Evolutionary conservation across 2,888 invertebrate species (phyloP).

Genomic region (Pimpla rufipes): DNA sequence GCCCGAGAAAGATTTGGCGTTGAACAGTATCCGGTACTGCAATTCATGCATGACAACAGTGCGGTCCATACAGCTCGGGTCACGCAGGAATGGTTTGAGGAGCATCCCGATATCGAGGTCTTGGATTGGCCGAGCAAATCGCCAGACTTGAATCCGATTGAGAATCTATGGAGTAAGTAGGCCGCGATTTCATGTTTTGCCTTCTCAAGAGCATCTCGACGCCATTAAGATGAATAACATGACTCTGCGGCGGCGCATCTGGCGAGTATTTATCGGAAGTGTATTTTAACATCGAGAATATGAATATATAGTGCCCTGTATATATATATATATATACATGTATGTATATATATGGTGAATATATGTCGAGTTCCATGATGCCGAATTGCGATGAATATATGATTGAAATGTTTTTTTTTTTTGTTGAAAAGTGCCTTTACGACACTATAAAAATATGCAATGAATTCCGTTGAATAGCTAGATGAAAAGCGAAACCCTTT

Average conservation of each 20-base stretch:
- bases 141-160: slow-evolving; percentile 44
- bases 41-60: slow-evolving; percentile 40
- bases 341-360: too few species aligned
- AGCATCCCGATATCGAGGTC: slow-evolving; percentile 28
- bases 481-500: too few species aligned
- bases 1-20: slow-evolving; percentile 18
- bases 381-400: too few species aligned
- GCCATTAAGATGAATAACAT: too few species aligned
- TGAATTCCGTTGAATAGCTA: too few species aligned
- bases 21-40: slow-evolving; percentile 4
- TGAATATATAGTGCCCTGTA: too few species aligned
- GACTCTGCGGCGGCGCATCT: too few species aligned
- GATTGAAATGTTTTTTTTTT: too few species aligned
- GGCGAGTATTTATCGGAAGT: not conserved
- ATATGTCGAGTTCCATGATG: too few species aligned
- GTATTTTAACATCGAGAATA: not conserved
- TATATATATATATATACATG: too few species aligned
- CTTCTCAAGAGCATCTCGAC: not conserved
- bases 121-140: slow-evolving; percentile 40
- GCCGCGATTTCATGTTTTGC: not conserved
- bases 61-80: slow-evolving; percentile 26
- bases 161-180: slow-evolving; percentile 38
- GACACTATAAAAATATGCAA: too few species aligned
- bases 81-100: slow-evolving; percentile 15
- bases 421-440: too few species aligned